Percentiles rank a stretch among this genome's conserved stretches.
Evolutionary conservation across 2,888 invertebrate genomes (phyloP).

Genomic region (Frankliniella intonsa): DNA sequence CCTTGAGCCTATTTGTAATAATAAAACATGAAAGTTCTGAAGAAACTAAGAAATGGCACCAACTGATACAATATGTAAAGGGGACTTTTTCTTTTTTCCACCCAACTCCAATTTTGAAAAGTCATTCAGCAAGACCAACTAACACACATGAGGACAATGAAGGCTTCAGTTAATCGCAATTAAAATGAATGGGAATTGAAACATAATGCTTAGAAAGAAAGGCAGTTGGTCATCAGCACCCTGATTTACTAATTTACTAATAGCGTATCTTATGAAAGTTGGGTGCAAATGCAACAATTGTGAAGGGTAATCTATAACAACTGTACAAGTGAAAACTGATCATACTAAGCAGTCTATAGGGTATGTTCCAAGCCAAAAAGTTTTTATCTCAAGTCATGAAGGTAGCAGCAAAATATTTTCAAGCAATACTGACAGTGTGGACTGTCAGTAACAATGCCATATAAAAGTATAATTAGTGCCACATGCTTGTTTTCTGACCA

Average conservation of each 20-base stretch:
- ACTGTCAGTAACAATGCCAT: not conserved
- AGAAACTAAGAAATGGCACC: constrained; percentile 4
- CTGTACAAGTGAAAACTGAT: not conserved
- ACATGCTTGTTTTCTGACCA: not conserved
- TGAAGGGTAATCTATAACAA: not conserved
- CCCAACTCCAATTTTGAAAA: not conserved
- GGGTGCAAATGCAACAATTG: not conserved
- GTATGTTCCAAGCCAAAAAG: not conserved
- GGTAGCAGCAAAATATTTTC: not conserved
- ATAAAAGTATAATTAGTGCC: not conserved
- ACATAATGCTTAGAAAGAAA: not conserved
- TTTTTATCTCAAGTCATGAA: not conserved
- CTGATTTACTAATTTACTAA: too few species aligned
- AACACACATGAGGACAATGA: not conserved
- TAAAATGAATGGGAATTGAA: not conserved
- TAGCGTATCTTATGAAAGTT: not conserved
- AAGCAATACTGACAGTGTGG: not conserved
- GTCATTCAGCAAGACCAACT: not conserved
- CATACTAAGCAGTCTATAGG: not conserved
- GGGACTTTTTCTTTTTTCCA: too few species aligned
- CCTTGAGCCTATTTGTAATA: too few species aligned
- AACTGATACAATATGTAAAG: not conserved
- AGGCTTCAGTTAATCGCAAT: not conserved
- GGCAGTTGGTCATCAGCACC: not conserved
- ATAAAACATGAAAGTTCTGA: not conserved